These are phyloP conservation scores for Trematocara zebra DNA, from an alignment of 2,113 vertebrate genomes.

Conservation along the genomic window DNA sequence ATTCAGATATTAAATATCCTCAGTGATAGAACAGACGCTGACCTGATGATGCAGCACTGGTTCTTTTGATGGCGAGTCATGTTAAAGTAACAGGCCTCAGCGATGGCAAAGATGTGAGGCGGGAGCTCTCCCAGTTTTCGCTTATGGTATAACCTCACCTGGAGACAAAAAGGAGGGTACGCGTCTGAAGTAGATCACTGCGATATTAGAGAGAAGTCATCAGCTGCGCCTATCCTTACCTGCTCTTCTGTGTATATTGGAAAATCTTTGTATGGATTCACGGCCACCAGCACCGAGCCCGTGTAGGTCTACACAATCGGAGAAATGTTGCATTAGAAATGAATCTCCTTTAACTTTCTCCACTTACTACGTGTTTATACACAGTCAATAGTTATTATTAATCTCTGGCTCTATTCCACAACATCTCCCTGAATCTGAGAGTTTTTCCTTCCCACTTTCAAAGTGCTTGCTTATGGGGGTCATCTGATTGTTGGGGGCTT, in stretches of 20 bases:
- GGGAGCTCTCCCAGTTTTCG: constrained; percentile 82
- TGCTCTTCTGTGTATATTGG: constrained; percentile 82
- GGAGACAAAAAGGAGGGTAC: not conserved
- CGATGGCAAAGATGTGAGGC: constrained; percentile 88
- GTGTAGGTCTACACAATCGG: constrained; percentile 79
- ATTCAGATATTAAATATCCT: not conserved
- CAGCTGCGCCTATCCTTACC: constrained; percentile 54
- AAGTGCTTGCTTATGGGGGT: rapidly evolving
- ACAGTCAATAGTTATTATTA: not conserved
- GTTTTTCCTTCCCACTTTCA: not conserved
- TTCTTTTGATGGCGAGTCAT: constrained; percentile 78
- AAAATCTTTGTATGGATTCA: constrained; percentile 88
- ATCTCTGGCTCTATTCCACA: not conserved
- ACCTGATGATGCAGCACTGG: constrained; percentile 96
- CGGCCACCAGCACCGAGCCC: constrained; percentile 87
- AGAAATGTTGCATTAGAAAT: not conserved
- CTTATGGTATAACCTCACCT: constrained; percentile 76
- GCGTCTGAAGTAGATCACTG: not conserved
- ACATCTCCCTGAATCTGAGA: not conserved
- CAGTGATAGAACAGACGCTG: not conserved
- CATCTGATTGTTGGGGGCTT: not conserved
- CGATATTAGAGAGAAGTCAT: not conserved
- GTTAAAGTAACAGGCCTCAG: constrained; percentile 85
- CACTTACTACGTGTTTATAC: not conserved
- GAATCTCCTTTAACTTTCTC: not conserved